Conservation (phyloP, 92 coral and sea anemone species). For the Plumapathes pennacea region DNA sequence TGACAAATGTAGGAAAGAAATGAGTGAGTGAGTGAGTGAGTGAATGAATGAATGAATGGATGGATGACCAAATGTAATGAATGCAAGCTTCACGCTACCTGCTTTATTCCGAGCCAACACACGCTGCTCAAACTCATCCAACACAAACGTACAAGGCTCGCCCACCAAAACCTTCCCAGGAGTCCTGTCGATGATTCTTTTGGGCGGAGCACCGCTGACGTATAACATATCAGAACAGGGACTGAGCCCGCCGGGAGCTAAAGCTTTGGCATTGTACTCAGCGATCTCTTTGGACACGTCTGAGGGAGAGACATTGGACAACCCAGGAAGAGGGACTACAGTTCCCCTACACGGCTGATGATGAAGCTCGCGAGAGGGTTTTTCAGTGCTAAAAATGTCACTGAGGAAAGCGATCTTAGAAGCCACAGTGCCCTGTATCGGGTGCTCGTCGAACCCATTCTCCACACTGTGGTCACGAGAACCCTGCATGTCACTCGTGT, state of each 20-base stretch:
- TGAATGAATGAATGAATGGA: background rate
- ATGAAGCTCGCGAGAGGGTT: constrained; percentile 27
- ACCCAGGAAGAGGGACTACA: constrained; percentile 86
- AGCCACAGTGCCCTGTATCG: constrained; percentile 86
- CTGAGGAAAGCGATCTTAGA: constrained; percentile 79
- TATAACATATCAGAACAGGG: constrained; percentile 74
- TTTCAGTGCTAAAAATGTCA: constrained; percentile 77
- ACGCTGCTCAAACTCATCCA: constrained; percentile 29
- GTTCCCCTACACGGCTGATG: constrained; percentile 76
- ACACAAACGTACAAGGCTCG: background rate
- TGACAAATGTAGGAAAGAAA: no score
- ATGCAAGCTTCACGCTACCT: constrained; percentile 7
- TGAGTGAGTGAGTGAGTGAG: background rate
- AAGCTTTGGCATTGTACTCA: constrained; percentile 84
- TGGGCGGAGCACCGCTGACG: constrained; percentile 79
- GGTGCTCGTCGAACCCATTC: constrained; percentile 31
- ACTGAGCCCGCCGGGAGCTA: constrained; percentile 92
- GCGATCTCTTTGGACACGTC: constrained; percentile 88
- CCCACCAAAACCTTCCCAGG: constrained; percentile 48
- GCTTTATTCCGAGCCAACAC: constrained; percentile 27
- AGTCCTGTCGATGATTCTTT: constrained; percentile 63
- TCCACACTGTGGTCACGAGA: constrained; percentile 26
- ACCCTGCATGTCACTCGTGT: constrained; percentile 12
- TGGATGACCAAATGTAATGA: background rate
- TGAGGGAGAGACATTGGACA: constrained; percentile 68